Conservation (phyloP, 2,888 invertebrate species). For the Drosophila formosana region DNA sequence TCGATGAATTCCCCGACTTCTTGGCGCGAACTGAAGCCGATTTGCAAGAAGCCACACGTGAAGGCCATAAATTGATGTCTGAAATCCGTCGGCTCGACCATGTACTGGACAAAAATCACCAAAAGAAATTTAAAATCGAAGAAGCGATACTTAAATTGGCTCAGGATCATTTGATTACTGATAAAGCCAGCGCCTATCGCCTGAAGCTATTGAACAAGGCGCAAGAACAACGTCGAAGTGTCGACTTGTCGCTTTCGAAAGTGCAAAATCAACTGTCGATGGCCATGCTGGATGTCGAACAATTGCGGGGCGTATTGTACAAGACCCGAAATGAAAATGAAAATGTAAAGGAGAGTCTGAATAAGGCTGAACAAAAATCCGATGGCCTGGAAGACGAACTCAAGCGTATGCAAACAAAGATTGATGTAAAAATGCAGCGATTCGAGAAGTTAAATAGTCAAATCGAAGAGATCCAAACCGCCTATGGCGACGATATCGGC, state of each 20-base stretch:
- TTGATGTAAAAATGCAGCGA: constrained; percentile 86
- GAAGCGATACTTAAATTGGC: constrained; percentile 88
- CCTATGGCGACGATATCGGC: constrained; percentile 88
- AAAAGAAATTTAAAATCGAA: constrained; percentile 88
- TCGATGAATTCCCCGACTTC: constrained; percentile 87
- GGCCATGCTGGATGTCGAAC: constrained; percentile 85
- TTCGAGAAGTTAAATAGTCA: constrained; percentile 86
- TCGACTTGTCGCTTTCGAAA: constrained; percentile 83
- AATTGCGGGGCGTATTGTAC: constrained; percentile 75
- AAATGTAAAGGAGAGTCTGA: constrained; percentile 76
- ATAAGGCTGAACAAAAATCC: constrained; percentile 85
- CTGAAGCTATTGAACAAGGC: constrained; percentile 85
- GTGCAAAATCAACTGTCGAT: constrained; percentile 87
- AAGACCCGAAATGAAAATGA: constrained; percentile 73
- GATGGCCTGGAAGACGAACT: constrained; percentile 85
- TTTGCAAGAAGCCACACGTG: constrained; percentile 86
- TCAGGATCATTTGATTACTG: constrained; percentile 89
- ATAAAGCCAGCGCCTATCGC: constrained; percentile 88
- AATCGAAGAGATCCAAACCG: constrained; percentile 82
- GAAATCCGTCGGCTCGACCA: constrained; percentile 82
- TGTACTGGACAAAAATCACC: constrained; percentile 86
- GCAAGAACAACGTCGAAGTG: constrained; percentile 85
- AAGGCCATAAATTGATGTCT: constrained; percentile 80
- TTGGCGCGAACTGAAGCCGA: constrained; percentile 88
- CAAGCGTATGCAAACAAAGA: constrained; percentile 85